These are phyloP conservation scores for Merluccius polli DNA, from an alignment of 2,797 vertebrate species.

Conservation along the genomic window DNA sequence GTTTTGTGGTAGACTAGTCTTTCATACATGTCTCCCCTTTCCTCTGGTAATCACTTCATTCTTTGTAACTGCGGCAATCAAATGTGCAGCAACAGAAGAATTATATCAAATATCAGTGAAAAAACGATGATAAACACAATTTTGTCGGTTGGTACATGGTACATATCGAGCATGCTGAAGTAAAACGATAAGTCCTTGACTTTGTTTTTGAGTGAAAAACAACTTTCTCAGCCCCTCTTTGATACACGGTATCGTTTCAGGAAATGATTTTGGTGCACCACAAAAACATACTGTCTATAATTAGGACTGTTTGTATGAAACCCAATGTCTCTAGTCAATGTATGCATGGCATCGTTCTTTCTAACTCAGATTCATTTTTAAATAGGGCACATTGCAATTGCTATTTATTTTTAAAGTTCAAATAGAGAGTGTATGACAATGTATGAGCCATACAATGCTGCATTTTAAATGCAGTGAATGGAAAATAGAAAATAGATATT, in stretches of 20 bases:
- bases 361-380: constrained; percentile 18
- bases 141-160: not conserved
- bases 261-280: constrained; percentile 70
- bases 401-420: not conserved
- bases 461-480: not conserved
- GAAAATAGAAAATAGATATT: not conserved
- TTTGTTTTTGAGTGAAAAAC: constrained; percentile 42
- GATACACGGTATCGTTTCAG: constrained; percentile 56
- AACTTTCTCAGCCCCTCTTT: constrained; percentile 41
- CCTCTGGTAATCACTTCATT: not conserved
- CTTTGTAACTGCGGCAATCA: not conserved
- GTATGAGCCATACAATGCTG: not conserved
- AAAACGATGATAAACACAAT: not conserved
- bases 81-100: not conserved
- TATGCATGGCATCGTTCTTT: constrained; percentile 37
- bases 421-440: not conserved
- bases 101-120: not conserved
- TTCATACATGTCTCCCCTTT: not conserved
- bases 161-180: not conserved
- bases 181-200: constrained; percentile 10
- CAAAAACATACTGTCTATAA: constrained; percentile 49
- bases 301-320: constrained; percentile 41
- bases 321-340: constrained; percentile 15
- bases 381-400: not conserved
- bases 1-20: not conserved